These are phyloP conservation scores for Asbolus verrucosus DNA, from an alignment of 1,140 invertebrate genomes.

Conservation along the genomic window DNA sequence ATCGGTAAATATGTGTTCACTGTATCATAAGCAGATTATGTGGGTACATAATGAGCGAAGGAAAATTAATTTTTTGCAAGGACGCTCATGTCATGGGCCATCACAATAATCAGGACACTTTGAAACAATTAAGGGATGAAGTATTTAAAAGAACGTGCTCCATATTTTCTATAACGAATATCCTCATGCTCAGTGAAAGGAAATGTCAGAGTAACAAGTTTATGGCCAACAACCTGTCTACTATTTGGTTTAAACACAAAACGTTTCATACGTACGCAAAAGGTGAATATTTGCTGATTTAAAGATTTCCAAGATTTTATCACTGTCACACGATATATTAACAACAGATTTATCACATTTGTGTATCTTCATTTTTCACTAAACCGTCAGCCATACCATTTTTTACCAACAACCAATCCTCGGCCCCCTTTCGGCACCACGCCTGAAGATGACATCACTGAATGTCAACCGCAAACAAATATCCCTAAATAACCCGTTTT, in stretches of 20 bases:
- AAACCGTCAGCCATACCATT: conserved; percentile 64
- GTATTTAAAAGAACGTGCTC: conserved; percentile 42
- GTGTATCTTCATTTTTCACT: conserved; percentile 56
- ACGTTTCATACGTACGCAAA: conserved; percentile 47
- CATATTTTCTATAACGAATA: conserved; percentile 54
- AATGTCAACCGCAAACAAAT: conserved; percentile 6
- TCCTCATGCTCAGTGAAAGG: conserved; percentile 61
- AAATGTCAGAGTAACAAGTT: conserved; percentile 60
- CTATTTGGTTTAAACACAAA: conserved; percentile 29
- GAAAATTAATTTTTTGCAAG: conserved; percentile 1
- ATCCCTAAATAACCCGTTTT: neutral
- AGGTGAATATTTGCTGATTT: neutral
- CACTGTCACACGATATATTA: neutral
- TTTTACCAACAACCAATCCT: conserved; percentile 58
- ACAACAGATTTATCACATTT: conserved; percentile 50
- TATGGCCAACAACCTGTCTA: conserved; percentile 61
- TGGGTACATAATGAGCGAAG: conserved; percentile 1
- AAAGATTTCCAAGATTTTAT: conserved; percentile 8
- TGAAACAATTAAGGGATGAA: neutral
- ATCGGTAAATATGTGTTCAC: conserved; percentile 28
- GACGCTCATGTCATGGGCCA: neutral
- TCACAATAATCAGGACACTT: neutral
- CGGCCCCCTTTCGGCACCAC: conserved; percentile 57
- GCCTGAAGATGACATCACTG: conserved; percentile 55
- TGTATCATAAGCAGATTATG: conserved; percentile 11